Conservation (phyloP, 2,797 vertebrate genomes). For the Anniella stebbinsi region DNA sequence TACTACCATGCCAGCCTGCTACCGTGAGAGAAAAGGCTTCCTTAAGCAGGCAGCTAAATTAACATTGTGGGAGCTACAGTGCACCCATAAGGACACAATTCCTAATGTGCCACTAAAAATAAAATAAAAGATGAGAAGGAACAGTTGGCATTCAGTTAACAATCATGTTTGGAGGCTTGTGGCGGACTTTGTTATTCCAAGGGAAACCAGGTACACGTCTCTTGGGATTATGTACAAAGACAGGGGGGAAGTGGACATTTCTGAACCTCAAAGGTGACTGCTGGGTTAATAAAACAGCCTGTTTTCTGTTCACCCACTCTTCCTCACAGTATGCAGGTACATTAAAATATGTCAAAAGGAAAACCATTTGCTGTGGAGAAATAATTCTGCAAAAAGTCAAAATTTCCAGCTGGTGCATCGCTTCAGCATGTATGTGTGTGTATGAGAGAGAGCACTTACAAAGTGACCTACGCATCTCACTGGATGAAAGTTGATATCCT, state of each 20-base stretch:
- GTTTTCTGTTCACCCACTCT: slow-evolving; percentile 86
- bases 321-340: slow-evolving; percentile 86
- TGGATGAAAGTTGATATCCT: slow-evolving; percentile 85
- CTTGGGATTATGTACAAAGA: slow-evolving; percentile 87
- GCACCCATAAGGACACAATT: slow-evolving; percentile 73
- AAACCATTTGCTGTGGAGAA: slow-evolving; percentile 81
- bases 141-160: slow-evolving; percentile 86
- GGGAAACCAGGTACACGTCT: slow-evolving; percentile 84
- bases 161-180: slow-evolving; percentile 85
- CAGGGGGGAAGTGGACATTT: slow-evolving; percentile 80
- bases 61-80: slow-evolving; percentile 61
- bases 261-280: slow-evolving; percentile 86
- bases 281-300: slow-evolving; percentile 87
- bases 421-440: slow-evolving; percentile 72
- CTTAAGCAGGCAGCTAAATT: slow-evolving; percentile 68
- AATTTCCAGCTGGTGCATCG: slow-evolving; percentile 80
- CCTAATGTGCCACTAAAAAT: slow-evolving; percentile 55
- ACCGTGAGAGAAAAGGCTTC: slow-evolving; percentile 32
- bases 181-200: slow-evolving; percentile 86
- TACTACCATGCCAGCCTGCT: slow-evolving; percentile 55
- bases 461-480: slow-evolving; percentile 80
- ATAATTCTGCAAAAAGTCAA: slow-evolving; percentile 84
- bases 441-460: slow-evolving; percentile 72
- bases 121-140: slow-evolving; percentile 78
- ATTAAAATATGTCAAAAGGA: slow-evolving; percentile 88